Percentiles rank a stretch among this genome's conserved stretches.
Conservation (phyloP, 2,113 vertebrate species). For the Excalfactoria chinensis region DNA sequence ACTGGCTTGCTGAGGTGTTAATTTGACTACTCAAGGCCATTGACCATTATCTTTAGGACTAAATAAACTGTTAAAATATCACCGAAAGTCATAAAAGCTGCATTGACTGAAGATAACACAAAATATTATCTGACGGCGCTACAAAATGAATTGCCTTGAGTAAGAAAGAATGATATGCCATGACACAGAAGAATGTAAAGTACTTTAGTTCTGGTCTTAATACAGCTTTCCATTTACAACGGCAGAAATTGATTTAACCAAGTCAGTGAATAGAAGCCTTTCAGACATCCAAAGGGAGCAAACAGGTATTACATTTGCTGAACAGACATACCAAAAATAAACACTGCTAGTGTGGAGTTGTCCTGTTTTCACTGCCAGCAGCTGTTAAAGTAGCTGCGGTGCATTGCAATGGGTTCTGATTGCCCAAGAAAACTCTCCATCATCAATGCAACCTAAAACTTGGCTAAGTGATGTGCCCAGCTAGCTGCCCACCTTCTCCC, state of each 20-base stretch:
- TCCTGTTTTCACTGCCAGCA: rapidly evolving
- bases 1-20: constrained; percentile 22
- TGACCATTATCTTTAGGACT: constrained; percentile 45
- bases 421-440: neutral
- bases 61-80: constrained; percentile 22
- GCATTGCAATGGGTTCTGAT: rapidly evolving
- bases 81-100: neutral
- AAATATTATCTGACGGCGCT: constrained; percentile 11
- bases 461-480: rapidly evolving
- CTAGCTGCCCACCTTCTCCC: neutral
- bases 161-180: neutral
- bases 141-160: constrained; percentile 49
- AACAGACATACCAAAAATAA: neutral
- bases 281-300: constrained; percentile 47
- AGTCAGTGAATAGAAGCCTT: constrained; percentile 35
- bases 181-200: constrained; percentile 1
- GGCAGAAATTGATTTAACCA: constrained; percentile 45
- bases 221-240: neutral
- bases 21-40: constrained; percentile 53
- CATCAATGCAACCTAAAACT: neutral
- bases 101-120: neutral
- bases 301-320: neutral
- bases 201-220: constrained; percentile 21
- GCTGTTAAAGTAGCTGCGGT: neutral
- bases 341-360: rapidly evolving